Percentiles rank a stretch among this genome's conserved stretches.
These are phyloP conservation scores for Caenorhabditis becei DNA, from an alignment of 2,888 invertebrate genomes.

Conservation along the genomic window DNA sequence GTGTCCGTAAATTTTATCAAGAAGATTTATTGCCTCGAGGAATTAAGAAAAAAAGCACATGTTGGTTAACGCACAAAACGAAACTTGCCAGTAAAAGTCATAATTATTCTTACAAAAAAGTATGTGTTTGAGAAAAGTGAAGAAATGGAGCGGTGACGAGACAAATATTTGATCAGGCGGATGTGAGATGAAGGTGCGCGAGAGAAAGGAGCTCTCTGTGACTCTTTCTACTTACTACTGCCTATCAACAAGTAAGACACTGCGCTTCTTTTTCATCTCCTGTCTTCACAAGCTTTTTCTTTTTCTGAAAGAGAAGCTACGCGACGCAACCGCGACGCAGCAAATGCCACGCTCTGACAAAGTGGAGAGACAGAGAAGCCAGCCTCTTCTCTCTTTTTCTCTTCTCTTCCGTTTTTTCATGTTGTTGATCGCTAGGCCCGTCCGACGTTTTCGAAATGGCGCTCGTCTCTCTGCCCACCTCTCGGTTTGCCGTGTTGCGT, in stretches of 20 bases:
- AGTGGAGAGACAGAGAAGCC: constrained; percentile 37
- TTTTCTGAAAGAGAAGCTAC: constrained; percentile 14
- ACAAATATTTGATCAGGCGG: constrained; percentile 47
- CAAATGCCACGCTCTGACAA: constrained; percentile 19
- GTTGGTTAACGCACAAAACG: background rate
- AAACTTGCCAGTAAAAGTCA: background rate
- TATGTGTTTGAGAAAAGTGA: constrained; percentile 21
- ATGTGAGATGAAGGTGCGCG: constrained; percentile 2
- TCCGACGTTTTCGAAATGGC: constrained; percentile 34
- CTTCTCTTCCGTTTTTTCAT: constrained; percentile 1
- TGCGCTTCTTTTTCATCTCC: constrained; percentile 53
- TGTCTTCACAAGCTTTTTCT: constrained; percentile 22
- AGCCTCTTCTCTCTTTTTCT: constrained; percentile 7
- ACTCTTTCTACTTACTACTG: constrained; percentile 31
- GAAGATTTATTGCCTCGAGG: too few species aligned
- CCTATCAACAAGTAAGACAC: constrained; percentile 36
- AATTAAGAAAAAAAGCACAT: too few species aligned
- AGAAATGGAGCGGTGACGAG: constrained; percentile 3
- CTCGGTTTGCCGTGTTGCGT: constrained; percentile 39
- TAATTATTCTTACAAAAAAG: constrained; percentile 31
- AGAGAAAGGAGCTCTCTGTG: background rate
- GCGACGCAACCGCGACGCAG: constrained; percentile 50
- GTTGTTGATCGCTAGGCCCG: background rate
- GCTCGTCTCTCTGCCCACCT: constrained; percentile 40
- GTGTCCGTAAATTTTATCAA: too few species aligned